Evolutionary conservation across 2,888 invertebrate genomes (phyloP).

Genomic region (Altica lythri): DNA sequence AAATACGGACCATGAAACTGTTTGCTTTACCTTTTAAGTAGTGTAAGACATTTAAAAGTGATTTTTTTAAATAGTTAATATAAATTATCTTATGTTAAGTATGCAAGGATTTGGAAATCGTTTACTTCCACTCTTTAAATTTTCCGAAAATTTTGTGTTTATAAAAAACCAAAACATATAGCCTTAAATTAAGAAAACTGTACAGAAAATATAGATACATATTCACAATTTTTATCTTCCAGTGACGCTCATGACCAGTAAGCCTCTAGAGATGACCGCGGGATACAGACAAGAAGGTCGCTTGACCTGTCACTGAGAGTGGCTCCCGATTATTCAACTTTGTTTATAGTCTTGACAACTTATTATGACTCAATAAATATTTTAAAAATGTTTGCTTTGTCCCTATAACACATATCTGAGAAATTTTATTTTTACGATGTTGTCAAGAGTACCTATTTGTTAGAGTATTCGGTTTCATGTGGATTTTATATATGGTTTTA

Average conservation of each 20-base stretch:
- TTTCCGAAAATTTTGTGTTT: no score
- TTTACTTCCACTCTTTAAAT: no score
- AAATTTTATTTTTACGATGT: conserved; percentile 51
- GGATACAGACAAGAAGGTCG: conserved; percentile 31
- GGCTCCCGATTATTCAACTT: conserved; percentile 54
- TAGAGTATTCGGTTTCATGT: conserved; percentile 39
- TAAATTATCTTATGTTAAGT: no score
- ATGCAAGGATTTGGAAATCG: no score
- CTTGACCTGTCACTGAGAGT: conserved; percentile 47
- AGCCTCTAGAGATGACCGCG: conserved; percentile 26
- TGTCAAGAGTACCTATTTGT: conserved; percentile 34
- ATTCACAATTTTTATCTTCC: neutral
- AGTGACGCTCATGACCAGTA: neutral
- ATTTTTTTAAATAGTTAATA: no score
- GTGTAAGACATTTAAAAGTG: no score
- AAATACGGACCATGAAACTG: no score
- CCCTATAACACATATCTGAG: conserved; percentile 48
- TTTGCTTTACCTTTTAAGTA: no score
- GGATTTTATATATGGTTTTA: conserved; percentile 40
- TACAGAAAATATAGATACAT: no score
- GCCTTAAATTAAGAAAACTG: no score
- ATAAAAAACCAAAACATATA: no score
- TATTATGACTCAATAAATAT: conserved; percentile 58
- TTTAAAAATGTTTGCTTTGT: conserved; percentile 47
- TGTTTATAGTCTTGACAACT: conserved; percentile 56